Base-by-base conservation (phyloP, 2,113 vertebrate genomes). In the Excalfactoria chinensis region DNA sequence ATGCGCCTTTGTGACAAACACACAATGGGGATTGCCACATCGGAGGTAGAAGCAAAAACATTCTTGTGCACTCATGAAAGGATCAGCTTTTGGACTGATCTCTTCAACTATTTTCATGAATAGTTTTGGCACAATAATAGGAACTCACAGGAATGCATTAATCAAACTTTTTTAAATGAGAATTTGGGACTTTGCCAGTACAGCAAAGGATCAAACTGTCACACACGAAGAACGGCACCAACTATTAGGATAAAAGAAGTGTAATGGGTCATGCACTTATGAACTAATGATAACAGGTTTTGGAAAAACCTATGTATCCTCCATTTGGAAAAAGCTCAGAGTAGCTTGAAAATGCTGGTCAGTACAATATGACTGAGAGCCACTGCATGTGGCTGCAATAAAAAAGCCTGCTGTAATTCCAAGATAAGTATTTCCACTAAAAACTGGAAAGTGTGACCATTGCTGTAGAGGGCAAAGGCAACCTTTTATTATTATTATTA, bases 171-270 rank as follows among this genome's bases (percentile, higher is more conserved):
- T 53, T 53, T 56, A 84, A 70, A 95, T 92, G 91, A 84, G 70
- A 90, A 78, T 90, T 84, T 95, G 95, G 93, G 93, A 60, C 84
- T 14, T 44, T 92, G 95, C 93, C 94, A 94, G 81, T 44, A 62
- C 70, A 81, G 89, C 84, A 89, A 78, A 88, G 86, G 84, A 88
- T 95, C 76, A 95, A 86, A 86, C 58, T 90, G 93, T 86, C 95
- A 93, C 68, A 89, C 20, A 60, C 43, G 73, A 81, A 60, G 73
- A 93, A 86, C 37, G 51, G 73, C 94, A 64, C 40, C 35, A 35
- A 72, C 73, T 67, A 16, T 30, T 37, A 72, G 34, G 88, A 74
- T 71, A 59, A 70, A 86, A 92, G 79, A 86, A 88, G 71, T 32
- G 25, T 46, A 71, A 76, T 51, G 93, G 86, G 76, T 93, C 72